Conservation (phyloP, 2,888 invertebrate genomes). For the Microctonus hyperodae region DNA sequence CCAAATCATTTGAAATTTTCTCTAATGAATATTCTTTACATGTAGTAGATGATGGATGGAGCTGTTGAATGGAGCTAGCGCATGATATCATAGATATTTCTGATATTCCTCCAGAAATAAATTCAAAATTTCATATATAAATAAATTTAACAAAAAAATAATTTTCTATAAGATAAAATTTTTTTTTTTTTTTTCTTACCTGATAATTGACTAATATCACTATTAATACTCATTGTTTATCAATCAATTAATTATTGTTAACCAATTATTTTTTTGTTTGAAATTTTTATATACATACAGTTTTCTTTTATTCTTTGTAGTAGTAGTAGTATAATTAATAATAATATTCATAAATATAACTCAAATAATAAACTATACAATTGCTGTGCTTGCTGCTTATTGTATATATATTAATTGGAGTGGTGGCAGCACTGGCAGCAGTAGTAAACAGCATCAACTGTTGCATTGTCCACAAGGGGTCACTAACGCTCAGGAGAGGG, state of each 20-base stretch:
- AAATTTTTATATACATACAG: too few species aligned
- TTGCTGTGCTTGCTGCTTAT: too few species aligned
- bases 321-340: too few species aligned
- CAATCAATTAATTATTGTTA: slow-evolving; percentile 11
- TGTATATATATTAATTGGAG: too few species aligned
- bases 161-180: neutral
- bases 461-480: neutral
- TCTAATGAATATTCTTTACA: slow-evolving; percentile 27
- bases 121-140: neutral
- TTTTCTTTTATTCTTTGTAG: too few species aligned
- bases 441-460: neutral
- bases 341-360: too few species aligned
- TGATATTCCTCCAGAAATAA: slow-evolving; percentile 46
- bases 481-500: neutral
- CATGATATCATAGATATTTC: slow-evolving; percentile 50
- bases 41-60: neutral
- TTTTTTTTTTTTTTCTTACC: slow-evolving; percentile 38
- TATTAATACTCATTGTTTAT: slow-evolving; percentile 28
- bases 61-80: slow-evolving; percentile 38
- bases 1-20: slow-evolving; percentile 8
- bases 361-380: too few species aligned
- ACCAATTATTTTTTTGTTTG: neutral
- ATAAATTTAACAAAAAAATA: neutral
- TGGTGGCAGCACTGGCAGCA: too few species aligned
- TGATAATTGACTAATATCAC: slow-evolving; percentile 45